A percentile compares a stretch with the other conserved stretches of the same genome.
Evolutionary conservation across 2,888 invertebrate species (phyloP).

Genomic region (Muschampia plurimacula): DNA sequence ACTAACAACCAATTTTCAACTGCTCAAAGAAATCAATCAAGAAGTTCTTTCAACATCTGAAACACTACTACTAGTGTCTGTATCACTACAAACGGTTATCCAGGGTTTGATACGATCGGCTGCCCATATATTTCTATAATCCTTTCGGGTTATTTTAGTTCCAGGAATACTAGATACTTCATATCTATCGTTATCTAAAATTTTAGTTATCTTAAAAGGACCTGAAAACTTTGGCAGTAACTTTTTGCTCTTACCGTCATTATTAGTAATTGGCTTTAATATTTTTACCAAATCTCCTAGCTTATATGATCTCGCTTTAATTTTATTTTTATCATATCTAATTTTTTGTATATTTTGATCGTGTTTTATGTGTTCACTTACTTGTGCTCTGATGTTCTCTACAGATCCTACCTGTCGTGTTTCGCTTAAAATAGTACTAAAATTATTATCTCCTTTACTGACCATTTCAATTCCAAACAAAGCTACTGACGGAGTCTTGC

Average conservation of each 20-base stretch:
- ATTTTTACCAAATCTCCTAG: slow-evolving; percentile 18
- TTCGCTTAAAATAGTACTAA: background rate
- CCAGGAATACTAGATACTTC: slow-evolving; percentile 20
- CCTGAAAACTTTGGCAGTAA: slow-evolving; percentile 16
- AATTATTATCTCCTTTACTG: slow-evolving; percentile 6
- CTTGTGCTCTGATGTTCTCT: background rate
- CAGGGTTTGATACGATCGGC: slow-evolving; percentile 4
- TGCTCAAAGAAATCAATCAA: background rate
- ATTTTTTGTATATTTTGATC: slow-evolving; percentile 5
- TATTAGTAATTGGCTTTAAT: slow-evolving; percentile 1
- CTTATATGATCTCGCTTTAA: slow-evolving; percentile 3
- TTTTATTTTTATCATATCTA: slow-evolving; percentile 10
- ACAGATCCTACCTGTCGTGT: slow-evolving; percentile 5
- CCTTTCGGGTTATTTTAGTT: background rate
- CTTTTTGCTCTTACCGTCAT: slow-evolving; percentile 23
- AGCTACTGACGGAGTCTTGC: background rate
- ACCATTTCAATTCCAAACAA: background rate
- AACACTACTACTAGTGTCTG: background rate
- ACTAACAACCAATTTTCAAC: background rate
- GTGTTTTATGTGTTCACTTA: slow-evolving; percentile 2
- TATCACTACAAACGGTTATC: background rate
- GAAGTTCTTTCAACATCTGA: background rate
- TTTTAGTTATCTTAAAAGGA: slow-evolving; percentile 14
- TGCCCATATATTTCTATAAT: background rate
- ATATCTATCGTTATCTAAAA: slow-evolving; percentile 14